Conservation (phyloP, 2,797 vertebrate species). For the Pipistrellus nathusii region DNA sequence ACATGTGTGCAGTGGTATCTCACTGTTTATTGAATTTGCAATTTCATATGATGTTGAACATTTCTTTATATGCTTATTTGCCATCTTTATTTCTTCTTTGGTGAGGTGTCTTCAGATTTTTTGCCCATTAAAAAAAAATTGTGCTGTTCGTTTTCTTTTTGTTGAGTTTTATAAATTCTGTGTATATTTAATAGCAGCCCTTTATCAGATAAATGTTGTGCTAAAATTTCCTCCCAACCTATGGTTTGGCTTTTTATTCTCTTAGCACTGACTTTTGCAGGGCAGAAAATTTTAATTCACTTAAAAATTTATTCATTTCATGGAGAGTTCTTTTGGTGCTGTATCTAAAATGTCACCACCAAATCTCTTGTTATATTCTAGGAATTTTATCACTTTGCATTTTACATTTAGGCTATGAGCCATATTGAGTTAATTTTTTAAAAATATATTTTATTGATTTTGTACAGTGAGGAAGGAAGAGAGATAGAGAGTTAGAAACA, state of each 20-base stretch:
- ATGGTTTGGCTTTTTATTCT: neutral
- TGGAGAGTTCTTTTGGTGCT: neutral
- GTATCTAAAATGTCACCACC: neutral
- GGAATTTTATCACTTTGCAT: neutral
- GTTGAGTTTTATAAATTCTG: neutral
- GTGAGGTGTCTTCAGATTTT: neutral
- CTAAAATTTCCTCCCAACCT: neutral
- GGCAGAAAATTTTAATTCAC: constrained; percentile 21
- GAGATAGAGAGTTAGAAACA: no score
- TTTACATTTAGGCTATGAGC: neutral
- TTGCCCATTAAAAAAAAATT: neutral
- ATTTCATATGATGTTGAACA: neutral
- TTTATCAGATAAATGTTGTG: neutral
- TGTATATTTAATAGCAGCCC: neutral
- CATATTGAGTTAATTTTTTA: constrained; percentile 11
- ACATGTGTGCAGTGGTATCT: neutral
- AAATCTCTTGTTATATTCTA: neutral
- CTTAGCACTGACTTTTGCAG: neutral
- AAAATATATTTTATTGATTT: no score
- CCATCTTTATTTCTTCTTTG: neutral
- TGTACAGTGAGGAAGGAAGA: no score
- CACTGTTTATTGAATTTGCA: neutral
- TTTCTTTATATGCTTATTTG: neutral
- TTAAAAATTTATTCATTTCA: neutral
- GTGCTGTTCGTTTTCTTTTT: neutral